phyloP scores from a whole-genome alignment of 2,797 vertebrate species.

The Intellagama lesueurii region DNA sequence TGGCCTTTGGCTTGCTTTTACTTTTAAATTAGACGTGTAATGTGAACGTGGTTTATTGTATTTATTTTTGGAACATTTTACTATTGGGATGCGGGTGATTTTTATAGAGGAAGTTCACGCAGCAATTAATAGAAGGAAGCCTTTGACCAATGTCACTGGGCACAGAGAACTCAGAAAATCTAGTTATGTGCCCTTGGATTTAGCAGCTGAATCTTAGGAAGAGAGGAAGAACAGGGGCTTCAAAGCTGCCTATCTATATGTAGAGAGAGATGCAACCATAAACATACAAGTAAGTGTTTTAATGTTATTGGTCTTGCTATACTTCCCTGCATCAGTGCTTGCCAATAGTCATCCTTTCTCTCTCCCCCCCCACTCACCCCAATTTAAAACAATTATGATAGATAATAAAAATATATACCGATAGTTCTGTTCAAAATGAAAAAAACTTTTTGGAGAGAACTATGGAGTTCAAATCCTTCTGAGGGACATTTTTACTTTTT shows the following conservation, averaged over 20 bases:
- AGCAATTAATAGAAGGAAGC: conserved; percentile 10
- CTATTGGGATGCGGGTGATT: conserved; percentile 24
- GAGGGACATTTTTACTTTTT: neutral
- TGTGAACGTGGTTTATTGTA: conserved; percentile 16
- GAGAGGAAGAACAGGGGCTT: too few relatives aligned
- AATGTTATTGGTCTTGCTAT: neutral
- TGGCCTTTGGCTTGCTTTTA: neutral
- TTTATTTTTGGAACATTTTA: conserved; percentile 50
- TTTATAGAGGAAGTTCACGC: conserved; percentile 51
- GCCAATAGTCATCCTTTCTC: conserved; percentile 55
- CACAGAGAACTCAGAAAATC: conserved; percentile 30
- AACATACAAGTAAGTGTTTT: neutral
- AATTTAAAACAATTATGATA: conserved; percentile 18
- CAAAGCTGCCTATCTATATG: too few relatives aligned
- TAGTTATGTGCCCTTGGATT: neutral
- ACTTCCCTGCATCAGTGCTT: conserved; percentile 58
- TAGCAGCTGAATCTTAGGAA: too few relatives aligned
- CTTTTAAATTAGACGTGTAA: conserved; percentile 44
- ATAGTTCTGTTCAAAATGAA: neutral
- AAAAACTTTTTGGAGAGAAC: neutral
- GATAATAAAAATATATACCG: neutral
- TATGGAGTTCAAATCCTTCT: neutral
- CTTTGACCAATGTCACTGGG: conserved; percentile 35
- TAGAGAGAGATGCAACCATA: neutral
- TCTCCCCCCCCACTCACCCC: conserved; percentile 24